Evolutionary conservation across 2,888 invertebrate species (phyloP).

Genomic region (Dusona sp.): DNA sequence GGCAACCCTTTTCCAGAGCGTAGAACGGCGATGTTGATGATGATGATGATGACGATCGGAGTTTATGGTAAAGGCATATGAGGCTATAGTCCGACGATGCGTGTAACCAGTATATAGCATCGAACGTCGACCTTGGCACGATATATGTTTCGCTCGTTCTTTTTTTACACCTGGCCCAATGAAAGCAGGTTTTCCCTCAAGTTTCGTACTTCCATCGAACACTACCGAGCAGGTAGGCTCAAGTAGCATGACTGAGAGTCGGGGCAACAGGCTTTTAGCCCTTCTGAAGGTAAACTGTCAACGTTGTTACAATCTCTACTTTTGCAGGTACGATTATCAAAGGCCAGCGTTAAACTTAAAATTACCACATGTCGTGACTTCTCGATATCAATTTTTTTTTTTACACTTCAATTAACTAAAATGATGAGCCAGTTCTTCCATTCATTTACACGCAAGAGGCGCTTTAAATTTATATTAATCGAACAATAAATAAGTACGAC

Average conservation of each 20-base stretch:
- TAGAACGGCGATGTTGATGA: slow-evolving; percentile 53
- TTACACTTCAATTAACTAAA: neutral
- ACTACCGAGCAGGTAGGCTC: slow-evolving; percentile 1
- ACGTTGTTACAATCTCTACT: neutral
- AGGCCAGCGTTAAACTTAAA: neutral
- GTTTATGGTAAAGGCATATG: slow-evolving; percentile 34
- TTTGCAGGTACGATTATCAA: neutral
- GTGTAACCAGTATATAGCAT: slow-evolving; percentile 46
- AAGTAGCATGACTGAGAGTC: neutral
- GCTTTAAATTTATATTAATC: no score
- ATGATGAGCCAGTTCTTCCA: neutral
- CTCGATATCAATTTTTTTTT: neutral
- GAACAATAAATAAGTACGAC: no score
- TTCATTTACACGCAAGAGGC: neutral
- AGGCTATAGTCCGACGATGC: slow-evolving; percentile 49
- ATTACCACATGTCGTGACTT: neutral
- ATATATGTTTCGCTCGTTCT: slow-evolving; percentile 57
- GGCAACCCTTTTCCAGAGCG: slow-evolving; percentile 73
- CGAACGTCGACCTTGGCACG: slow-evolving; percentile 65
- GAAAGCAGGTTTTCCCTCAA: slow-evolving; percentile 70
- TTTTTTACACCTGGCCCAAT: slow-evolving; percentile 82
- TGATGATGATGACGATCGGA: slow-evolving; percentile 51
- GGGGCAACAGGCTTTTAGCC: neutral
- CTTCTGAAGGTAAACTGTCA: neutral
- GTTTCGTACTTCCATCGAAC: slow-evolving; percentile 30